Conservation (phyloP, 1,140 invertebrate species). For the Rhopalosiphum maidis region DNA sequence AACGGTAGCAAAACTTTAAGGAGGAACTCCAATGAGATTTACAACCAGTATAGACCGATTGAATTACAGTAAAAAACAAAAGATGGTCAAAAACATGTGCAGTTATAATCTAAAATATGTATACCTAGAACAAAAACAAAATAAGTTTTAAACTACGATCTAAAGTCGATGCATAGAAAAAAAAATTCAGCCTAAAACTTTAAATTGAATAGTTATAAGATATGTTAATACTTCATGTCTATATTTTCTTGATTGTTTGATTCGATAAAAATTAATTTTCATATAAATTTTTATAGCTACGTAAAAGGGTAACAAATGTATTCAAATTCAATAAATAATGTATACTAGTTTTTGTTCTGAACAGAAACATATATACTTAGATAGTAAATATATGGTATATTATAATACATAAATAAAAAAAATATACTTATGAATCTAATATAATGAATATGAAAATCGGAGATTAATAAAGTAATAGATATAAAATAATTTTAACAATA, state of each 20-base stretch:
- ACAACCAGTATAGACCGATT: not conserved
- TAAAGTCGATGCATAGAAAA: not conserved
- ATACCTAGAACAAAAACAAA: not conserved
- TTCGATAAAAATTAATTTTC: not conserved
- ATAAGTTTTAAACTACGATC: not conserved
- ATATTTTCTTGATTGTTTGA: not conserved
- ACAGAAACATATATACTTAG: not conserved
- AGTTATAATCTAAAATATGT: not conserved
- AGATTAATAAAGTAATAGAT: not conserved
- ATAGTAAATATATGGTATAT: too few species aligned
- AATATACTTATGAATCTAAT: not conserved
- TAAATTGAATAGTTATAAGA: conserved; percentile 12
- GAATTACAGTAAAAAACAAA: not conserved
- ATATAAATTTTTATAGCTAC: not conserved
- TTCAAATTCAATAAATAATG: not conserved
- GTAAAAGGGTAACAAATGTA: not conserved
- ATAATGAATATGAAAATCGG: not conserved
- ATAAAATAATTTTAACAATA: too few species aligned
- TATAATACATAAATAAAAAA: not conserved
- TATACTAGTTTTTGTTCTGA: not conserved
- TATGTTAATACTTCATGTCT: not conserved
- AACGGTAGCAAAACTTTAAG: conserved; percentile 8
- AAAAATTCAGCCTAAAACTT: not conserved
- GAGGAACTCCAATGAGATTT: not conserved
- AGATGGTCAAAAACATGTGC: not conserved